Evolutionary conservation across 2,797 vertebrate species (phyloP), one percentile per base, ranked within the genome.

Genomic region (Lophius americanus): DNA sequence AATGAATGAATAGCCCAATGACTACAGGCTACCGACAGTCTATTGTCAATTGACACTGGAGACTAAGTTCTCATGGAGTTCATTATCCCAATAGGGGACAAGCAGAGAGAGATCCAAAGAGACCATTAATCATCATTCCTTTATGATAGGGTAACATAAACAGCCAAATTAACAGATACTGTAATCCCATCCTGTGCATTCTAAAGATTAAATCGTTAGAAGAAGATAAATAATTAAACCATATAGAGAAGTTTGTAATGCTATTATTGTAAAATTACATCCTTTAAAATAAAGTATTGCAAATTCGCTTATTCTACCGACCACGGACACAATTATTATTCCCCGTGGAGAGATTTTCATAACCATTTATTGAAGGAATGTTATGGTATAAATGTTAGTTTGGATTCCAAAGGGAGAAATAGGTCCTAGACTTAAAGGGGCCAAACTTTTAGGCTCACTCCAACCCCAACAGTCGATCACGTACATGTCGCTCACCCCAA

Each of bases 11-110:
- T 89, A 80, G 88, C 78, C 70, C 78, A 73, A 63, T 87, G 91
- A 89, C 91, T 91, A 89, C 79, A 75, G 90, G 78, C 88, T 88
- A 89, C 91, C 86, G 80, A 84, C 85, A 75, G 73, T 38, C 90
- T 69, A 90, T 92, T 92, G 91, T 92, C 82, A 65, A 70, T 60
- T 84, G 84, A 89, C 90, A 88, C 88, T 82, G 88, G 89, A 88
- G 88, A 88, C 85, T 81, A 82, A 89, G 88, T 91, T 92, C 90
- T 89, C 90, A 91, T 91, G 90, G 89, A 92, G 88, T 92, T 91
- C 91, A 92, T 92, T 92, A 91, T 90, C 70, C 84, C 81, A 66
- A 71, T 84, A 79, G 82, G 82, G 84, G 86, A 89, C 83, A 70
- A 85, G 64, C 49, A 84, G 89, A 88, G 85, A 88, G 82, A 61